Percentiles rank a stretch among this genome's conserved stretches.
phyloP scores from a whole-genome alignment of 2,113 vertebrate species.

The Cervus canadensis region DNA sequence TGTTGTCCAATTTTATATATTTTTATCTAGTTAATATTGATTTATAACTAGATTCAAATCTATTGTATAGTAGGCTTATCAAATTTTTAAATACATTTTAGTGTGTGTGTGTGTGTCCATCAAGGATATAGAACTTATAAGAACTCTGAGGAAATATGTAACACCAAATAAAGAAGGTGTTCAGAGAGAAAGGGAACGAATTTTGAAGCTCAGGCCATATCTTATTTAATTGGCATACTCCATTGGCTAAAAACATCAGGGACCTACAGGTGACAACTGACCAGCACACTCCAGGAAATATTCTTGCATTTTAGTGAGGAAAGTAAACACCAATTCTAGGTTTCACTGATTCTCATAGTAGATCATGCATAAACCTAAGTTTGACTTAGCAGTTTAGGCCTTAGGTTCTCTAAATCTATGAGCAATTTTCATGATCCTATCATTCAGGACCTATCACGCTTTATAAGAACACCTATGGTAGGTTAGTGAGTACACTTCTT shows the following conservation, averaged over 20 bases:
- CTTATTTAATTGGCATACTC: background rate
- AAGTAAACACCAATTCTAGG: background rate
- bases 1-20: background rate
- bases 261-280: background rate
- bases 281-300: background rate
- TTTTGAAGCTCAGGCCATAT: background rate
- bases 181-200: background rate
- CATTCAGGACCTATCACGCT: rapidly evolving
- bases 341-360: background rate
- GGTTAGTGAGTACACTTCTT: background rate
- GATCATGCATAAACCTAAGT: background rate
- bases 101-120: background rate
- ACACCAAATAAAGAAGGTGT: background rate
- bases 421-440: background rate
- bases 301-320: background rate
- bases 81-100: background rate
- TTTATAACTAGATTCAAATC: background rate
- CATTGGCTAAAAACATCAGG: background rate
- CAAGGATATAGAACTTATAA: background rate
- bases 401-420: background rate
- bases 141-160: background rate
- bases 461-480: background rate
- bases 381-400: background rate
- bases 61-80: background rate
- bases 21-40: background rate